Percentiles rank a stretch among this genome's conserved stretches.
Evolutionary conservation across 2,797 vertebrate genomes (phyloP).

Genomic region (Psittacula derbiana): DNA sequence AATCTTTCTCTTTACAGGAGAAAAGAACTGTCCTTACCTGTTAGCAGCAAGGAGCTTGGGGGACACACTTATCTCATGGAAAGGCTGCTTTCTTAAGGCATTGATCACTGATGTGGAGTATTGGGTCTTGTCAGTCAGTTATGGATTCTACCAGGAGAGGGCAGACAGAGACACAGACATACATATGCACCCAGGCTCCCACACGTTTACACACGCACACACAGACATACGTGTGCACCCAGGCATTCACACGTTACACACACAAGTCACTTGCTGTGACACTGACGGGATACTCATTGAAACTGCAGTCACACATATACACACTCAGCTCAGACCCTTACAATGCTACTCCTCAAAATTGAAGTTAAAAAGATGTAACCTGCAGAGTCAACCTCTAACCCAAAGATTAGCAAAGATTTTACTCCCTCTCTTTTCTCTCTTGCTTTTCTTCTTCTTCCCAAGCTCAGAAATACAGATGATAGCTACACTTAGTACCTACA

Average conservation of each 20-base stretch:
- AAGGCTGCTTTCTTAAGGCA: neutral
- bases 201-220: neutral
- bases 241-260: fast-evolving
- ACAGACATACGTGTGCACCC: neutral
- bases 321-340: neutral
- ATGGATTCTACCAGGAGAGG: neutral
- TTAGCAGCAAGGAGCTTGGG: neutral
- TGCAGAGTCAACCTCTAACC: neutral
- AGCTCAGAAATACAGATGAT: neutral
- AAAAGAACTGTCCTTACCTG: constrained; percentile 26
- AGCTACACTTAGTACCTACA: neutral
- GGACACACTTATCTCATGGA: neutral
- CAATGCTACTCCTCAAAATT: neutral
- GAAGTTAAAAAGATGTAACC: neutral
- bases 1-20: neutral
- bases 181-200: neutral
- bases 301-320: neutral
- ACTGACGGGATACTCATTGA: neutral
- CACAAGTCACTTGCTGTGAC: neutral
- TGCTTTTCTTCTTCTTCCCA: neutral
- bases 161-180: neutral
- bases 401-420: neutral
- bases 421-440: neutral
- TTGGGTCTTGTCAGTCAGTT: neutral
- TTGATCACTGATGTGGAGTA: neutral